Evolutionary conservation across 2,797 vertebrate species (phyloP).

Genomic region (Heliangelus exortis): DNA sequence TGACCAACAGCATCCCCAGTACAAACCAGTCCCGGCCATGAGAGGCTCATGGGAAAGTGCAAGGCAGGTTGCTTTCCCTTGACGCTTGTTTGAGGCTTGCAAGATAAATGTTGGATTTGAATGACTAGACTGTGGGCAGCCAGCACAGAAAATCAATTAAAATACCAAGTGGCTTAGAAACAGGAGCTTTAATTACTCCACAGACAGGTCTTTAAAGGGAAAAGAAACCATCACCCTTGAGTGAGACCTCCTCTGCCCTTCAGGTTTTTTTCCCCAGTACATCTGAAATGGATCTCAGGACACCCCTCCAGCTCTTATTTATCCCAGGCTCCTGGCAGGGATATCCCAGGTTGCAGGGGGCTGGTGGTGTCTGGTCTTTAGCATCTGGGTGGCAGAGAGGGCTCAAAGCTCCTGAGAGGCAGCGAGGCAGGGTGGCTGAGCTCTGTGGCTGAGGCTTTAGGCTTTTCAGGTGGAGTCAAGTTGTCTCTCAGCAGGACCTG

Average conservation of each 20-base stretch:
- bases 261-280: neutral
- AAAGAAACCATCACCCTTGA: neutral
- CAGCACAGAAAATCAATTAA: slow-evolving; percentile 69
- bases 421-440: too few relatives aligned
- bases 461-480: neutral
- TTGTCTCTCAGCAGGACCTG: neutral
- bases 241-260: neutral
- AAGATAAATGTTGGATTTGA: neutral
- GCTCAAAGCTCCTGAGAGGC: too few relatives aligned
- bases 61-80: neutral
- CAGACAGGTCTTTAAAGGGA: slow-evolving; percentile 26
- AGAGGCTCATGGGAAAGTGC: accelerated
- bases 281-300: neutral
- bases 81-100: neutral
- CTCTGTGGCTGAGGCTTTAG: neutral
- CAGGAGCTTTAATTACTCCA: slow-evolving; percentile 57
- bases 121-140: slow-evolving; percentile 39
- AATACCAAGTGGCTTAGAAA: slow-evolving; percentile 66
- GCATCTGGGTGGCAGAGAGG: neutral
- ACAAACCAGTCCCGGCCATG: accelerated
- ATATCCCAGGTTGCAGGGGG: too few relatives aligned
- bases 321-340: accelerated
- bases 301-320: accelerated
- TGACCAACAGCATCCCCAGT: neutral
- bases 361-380: neutral